A percentile compares a stretch with the other conserved stretches of the same genome.
These are phyloP conservation scores for Zaprionus ghesquierei DNA, from an alignment of 1,140 invertebrate genomes.

Conservation along the genomic window DNA sequence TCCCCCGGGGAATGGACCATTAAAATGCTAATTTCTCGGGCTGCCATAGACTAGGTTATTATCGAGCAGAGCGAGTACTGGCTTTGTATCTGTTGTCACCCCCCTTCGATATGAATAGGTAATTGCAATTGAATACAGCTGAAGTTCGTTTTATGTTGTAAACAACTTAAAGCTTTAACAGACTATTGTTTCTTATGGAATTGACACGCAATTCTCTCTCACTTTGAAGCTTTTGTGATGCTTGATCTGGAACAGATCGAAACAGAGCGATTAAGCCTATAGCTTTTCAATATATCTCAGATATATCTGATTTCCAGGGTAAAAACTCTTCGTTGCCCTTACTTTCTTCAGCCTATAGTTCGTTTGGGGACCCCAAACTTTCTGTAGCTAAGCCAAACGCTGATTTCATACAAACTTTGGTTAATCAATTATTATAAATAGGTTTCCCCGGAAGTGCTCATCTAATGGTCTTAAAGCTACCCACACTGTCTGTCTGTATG, in stretches of 20 bases:
- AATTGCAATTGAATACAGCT: background rate
- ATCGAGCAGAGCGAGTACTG: background rate
- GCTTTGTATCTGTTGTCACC: background rate
- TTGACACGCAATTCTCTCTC: too few species aligned
- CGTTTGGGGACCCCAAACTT: background rate
- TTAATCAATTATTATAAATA: conserved; percentile 4
- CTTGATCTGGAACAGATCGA: too few species aligned
- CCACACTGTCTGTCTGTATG: conserved; percentile 1
- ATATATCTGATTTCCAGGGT: too few species aligned
- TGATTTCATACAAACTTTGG: background rate
- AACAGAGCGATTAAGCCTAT: too few species aligned
- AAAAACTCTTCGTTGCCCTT: background rate
- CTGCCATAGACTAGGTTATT: conserved; percentile 1
- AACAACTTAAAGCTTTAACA: too few species aligned
- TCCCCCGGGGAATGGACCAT: conserved; percentile 13
- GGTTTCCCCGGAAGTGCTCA: conserved; percentile 16
- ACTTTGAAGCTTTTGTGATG: too few species aligned
- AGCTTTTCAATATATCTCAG: too few species aligned
- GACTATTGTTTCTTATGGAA: background rate
- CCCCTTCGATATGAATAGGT: background rate
- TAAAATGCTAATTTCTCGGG: conserved; percentile 27
- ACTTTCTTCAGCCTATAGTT: background rate
- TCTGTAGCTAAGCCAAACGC: background rate
- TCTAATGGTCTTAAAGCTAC: conserved; percentile 38
- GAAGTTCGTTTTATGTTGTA: background rate